Conservation (phyloP, 2,888 invertebrate species). For the Drosophila maculinotata region DNA sequence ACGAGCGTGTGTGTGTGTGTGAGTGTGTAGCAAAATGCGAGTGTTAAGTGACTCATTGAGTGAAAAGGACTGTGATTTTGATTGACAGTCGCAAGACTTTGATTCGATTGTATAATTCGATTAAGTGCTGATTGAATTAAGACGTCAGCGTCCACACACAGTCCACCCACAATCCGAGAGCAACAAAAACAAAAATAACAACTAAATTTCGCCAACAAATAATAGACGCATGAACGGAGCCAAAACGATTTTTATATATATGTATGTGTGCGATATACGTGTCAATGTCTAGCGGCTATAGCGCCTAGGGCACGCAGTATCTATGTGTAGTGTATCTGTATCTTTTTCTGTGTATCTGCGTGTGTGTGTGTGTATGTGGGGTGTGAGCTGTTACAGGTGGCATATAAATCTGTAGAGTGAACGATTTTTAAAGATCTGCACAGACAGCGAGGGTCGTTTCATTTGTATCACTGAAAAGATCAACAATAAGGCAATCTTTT, state of each 20-base stretch:
- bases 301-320: constrained; percentile 62
- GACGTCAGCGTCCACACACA: constrained; percentile 78
- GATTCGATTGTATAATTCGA: constrained; percentile 75
- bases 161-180: constrained; percentile 40
- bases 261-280: constrained; percentile 56
- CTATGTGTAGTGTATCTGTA: constrained; percentile 13
- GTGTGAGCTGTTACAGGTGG: constrained; percentile 77
- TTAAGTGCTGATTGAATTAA: constrained; percentile 77
- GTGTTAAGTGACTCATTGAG: constrained; percentile 45
- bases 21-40: constrained; percentile 32
- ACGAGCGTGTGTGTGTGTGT: background rate
- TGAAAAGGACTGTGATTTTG: constrained; percentile 28
- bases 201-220: constrained; percentile 22
- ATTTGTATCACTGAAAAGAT: background rate
- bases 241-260: constrained; percentile 37
- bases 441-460: constrained; percentile 47
- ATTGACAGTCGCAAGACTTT: constrained; percentile 66
- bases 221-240: constrained; percentile 26
- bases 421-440: constrained; percentile 49
- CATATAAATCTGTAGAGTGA: constrained; percentile 71
- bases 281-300: constrained; percentile 72
- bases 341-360: background rate
- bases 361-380: constrained; percentile 33
- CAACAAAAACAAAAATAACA: constrained; percentile 24
- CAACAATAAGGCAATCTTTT: background rate